These are phyloP conservation scores for Micrasema longulum DNA, from an alignment of 1,140 invertebrate species.

Conservation along the genomic window DNA sequence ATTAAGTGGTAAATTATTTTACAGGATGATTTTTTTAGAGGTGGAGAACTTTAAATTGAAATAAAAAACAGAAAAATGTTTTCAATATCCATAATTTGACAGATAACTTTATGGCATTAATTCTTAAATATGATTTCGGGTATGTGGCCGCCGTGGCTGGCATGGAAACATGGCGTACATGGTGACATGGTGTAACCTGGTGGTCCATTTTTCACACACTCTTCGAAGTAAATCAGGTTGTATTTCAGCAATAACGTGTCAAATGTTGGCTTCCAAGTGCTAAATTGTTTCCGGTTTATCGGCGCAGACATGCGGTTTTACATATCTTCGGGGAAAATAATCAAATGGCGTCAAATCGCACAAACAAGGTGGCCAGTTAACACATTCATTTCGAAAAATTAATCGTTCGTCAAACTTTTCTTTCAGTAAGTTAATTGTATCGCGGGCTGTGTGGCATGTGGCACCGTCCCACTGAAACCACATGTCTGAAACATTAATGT, in stretches of 20 bases:
- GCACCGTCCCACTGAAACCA: not conserved
- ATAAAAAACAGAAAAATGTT: not conserved
- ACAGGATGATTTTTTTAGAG: too few relatives aligned
- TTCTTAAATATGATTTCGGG: conserved; percentile 43
- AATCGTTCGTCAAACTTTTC: not conserved
- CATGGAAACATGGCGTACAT: too few relatives aligned
- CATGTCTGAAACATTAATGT: not conserved
- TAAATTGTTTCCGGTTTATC: conserved; percentile 50
- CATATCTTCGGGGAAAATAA: conserved; percentile 61
- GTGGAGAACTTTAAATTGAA: conserved; percentile 45
- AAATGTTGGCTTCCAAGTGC: conserved; percentile 53
- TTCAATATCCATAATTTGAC: not conserved
- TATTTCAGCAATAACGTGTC: conserved; percentile 52
- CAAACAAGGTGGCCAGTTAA: not conserved
- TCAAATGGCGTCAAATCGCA: conserved; percentile 53
- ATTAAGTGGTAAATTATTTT: too few relatives aligned
- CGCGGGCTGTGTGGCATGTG: not conserved
- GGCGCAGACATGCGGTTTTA: conserved; percentile 55
- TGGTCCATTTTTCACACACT: conserved; percentile 37
- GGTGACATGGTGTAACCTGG: not conserved
- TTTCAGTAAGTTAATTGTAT: not conserved
- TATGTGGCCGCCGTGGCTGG: conserved; percentile 3
- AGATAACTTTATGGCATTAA: conserved; percentile 40
- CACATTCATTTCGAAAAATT: not conserved
- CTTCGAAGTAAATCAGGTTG: conserved; percentile 42